phyloP scores from a whole-genome alignment of 2,113 vertebrate species.

The Nematolebias whitei region DNA sequence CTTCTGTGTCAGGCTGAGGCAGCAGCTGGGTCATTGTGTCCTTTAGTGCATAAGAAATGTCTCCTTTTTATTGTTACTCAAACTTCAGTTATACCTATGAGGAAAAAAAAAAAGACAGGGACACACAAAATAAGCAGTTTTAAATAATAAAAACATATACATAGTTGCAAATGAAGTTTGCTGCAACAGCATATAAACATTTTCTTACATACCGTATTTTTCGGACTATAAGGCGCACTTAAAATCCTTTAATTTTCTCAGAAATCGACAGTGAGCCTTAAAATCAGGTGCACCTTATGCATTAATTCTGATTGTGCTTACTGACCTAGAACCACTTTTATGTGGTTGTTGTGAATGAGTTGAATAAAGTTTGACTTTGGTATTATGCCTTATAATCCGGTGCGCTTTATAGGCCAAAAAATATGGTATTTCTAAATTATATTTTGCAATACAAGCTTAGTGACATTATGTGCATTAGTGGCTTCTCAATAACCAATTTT shows the following conservation, averaged over 20 bases:
- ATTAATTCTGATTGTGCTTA: too few species aligned
- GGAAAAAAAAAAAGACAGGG: constrained; percentile 7
- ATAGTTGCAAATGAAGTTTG: neutral
- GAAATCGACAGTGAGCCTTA: too few species aligned
- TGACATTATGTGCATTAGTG: neutral
- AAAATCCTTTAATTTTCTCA: too few species aligned
- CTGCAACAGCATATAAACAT: neutral
- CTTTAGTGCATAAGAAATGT: constrained; percentile 80
- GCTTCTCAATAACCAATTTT: neutral
- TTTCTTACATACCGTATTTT: too few species aligned
- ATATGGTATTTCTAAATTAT: too few species aligned
- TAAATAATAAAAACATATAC: neutral
- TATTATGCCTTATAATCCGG: too few species aligned
- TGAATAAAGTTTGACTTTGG: too few species aligned
- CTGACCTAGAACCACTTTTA: too few species aligned
- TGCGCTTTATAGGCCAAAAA: too few species aligned
- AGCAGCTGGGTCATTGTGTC: constrained; percentile 51
- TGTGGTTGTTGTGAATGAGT: too few species aligned
- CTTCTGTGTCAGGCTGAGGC: constrained; percentile 50
- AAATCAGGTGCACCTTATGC: too few species aligned
- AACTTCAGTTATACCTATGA: constrained; percentile 45
- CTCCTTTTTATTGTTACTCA: constrained; percentile 44
- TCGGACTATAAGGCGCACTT: too few species aligned
- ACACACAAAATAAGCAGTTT: neutral
- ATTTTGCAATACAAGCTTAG: neutral